These are phyloP conservation scores for Steromphala cineraria DNA, from an alignment of 2,888 invertebrate species.

Conservation along the genomic window DNA sequence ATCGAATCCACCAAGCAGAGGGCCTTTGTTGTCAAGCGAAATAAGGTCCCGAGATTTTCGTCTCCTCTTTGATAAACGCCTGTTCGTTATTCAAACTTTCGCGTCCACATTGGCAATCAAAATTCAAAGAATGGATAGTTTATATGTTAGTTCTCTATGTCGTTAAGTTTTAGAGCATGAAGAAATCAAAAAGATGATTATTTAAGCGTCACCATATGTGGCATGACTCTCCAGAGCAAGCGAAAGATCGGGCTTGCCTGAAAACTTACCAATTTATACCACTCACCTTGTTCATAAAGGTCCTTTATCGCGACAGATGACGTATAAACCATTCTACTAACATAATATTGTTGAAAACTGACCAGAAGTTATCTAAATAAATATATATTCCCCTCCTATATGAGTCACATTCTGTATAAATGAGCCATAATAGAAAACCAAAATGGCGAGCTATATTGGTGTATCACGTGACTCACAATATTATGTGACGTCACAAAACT, in stretches of 20 bases:
- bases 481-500: slow-evolving; percentile 23
- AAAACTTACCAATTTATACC: not conserved
- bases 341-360: not conserved
- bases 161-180: too few relatives aligned
- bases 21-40: slow-evolving; percentile 21
- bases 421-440: slow-evolving; percentile 28
- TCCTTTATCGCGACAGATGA: not conserved
- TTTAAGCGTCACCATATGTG: not conserved
- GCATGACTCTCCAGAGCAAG: not conserved
- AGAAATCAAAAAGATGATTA: too few relatives aligned
- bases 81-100: too few relatives aligned
- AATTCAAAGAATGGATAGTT: too few relatives aligned
- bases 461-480: slow-evolving; percentile 28
- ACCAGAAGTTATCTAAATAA: not conserved
- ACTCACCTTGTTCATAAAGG: not conserved
- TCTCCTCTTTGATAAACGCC: too few relatives aligned
- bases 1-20: not conserved
- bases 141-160: too few relatives aligned
- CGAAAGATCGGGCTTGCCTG: not conserved
- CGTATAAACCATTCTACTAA: not conserved
- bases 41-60: not conserved
- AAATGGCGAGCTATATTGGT: slow-evolving; percentile 26
- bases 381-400: not conserved
- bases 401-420: slow-evolving; percentile 19
- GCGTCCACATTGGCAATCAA: too few relatives aligned